Evolutionary conservation across 1,140 invertebrate genomes (phyloP), one percentile per base, ranked within the genome.

Genomic region (Belonocnema kinseyi): DNA sequence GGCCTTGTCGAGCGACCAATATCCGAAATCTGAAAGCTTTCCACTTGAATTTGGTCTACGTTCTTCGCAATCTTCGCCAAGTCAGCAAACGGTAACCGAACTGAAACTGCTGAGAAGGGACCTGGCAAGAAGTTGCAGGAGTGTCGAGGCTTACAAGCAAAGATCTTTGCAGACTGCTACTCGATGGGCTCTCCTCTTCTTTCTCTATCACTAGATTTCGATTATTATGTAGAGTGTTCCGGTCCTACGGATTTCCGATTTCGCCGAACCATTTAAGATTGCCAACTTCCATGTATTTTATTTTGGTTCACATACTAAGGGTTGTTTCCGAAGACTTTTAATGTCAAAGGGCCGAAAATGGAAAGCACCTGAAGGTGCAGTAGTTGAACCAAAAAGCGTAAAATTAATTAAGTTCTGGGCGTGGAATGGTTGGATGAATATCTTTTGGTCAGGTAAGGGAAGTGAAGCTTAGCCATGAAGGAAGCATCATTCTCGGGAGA

Each of bases 81-180:
- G 82, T 85, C 83, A 85, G 83, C 83, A 82, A 84, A 77, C 73
- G 66, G 71, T 76, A 70, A 78, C 73, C 74, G 46, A 52, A 73
- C 53, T 74, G 79, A 85, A 82, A 84, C 71, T 84, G 83, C 83
- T 84, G 83, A 85, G 83, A 74, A 77, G 40, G 76, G 75, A 50
- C 33, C 26, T 77, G 77, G 72, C 72, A 26, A 70, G 61, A 56
- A 19, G 77, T 77, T 70, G 78, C 83, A 85, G 80, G 40, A 33
- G 78, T 84, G 83, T 61, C 61, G 13, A 26, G 16, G 26, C 21
- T 26, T 66, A 66, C 12, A 66, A 26, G 3, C 26, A 4, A 66
- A 13, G 3, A 33, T 66, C 21, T 66, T 66, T 33, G 2, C 58
- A 3, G 16, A 40, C 40, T 66, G 33, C 14, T 26, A n/a, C 58